Percentiles rank a stretch among this genome's conserved stretches.
These are phyloP conservation scores for Cygnus atratus DNA, from an alignment of 2,113 vertebrate genomes.

Conservation along the genomic window DNA sequence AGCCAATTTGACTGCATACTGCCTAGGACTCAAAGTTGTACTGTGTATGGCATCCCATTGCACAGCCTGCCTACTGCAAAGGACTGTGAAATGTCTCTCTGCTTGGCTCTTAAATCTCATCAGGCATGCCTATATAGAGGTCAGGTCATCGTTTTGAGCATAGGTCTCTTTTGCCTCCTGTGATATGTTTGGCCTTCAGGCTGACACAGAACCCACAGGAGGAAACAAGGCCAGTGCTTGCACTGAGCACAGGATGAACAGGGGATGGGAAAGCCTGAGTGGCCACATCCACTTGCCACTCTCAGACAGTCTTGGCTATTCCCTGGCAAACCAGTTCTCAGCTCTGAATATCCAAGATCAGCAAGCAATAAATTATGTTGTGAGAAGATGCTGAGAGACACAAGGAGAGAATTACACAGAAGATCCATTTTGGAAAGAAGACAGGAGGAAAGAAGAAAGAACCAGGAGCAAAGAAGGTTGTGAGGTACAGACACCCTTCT, in stretches of 20 bases:
- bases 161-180: neutral
- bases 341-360: neutral
- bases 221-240: neutral
- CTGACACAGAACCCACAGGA: neutral
- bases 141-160: neutral
- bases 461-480: neutral
- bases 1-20: neutral
- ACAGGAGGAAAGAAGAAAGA: neutral
- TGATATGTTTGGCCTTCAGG: neutral
- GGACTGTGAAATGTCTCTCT: neutral
- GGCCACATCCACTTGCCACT: neutral
- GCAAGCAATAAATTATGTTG: neutral
- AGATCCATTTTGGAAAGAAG: neutral
- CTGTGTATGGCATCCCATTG: neutral
- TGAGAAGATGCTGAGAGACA: neutral
- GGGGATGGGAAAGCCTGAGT: neutral
- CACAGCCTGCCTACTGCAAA: neutral
- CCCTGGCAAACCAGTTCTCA: neutral
- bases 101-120: neutral
- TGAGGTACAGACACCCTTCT: neutral
- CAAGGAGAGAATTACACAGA: neutral
- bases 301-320: neutral
- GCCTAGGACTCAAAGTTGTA: neutral
- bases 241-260: accelerated
- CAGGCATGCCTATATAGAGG: neutral